phyloP scores from a whole-genome alignment of 2,888 invertebrate species.

The Oxyteleia sp. region DNA sequence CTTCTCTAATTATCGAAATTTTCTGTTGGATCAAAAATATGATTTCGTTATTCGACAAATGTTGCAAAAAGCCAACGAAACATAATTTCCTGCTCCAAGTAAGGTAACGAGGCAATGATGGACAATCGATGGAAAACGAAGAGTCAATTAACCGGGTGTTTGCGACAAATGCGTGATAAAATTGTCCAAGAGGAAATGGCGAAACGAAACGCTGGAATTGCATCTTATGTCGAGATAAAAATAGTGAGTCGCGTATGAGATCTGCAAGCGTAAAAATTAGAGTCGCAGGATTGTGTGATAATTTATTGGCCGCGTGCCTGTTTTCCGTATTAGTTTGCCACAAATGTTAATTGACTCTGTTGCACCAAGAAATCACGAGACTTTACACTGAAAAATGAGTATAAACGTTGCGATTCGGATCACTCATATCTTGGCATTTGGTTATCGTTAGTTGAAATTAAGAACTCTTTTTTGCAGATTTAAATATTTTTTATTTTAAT shows the following conservation, averaged over 20 bases:
- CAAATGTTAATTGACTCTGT: conserved; percentile 49
- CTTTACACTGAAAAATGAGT: conserved; percentile 4
- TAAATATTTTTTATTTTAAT: too few species aligned
- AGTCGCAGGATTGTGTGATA: conserved; percentile 55
- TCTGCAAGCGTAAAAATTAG: conserved; percentile 65
- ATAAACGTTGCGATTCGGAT: neutral
- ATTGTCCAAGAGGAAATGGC: conserved; percentile 35
- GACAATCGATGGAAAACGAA: conserved; percentile 53
- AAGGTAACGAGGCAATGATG: conserved; percentile 57
- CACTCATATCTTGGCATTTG: conserved; percentile 9
- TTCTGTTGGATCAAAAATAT: neutral
- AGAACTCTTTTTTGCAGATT: too few species aligned
- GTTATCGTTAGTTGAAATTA: too few species aligned
- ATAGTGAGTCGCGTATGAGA: conserved; percentile 52
- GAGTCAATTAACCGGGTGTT: conserved; percentile 33
- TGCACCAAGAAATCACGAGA: conserved; percentile 26
- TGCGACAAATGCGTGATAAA: conserved; percentile 28
- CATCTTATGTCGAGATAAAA: conserved; percentile 46
- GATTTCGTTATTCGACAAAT: neutral
- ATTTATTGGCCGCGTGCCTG: conserved; percentile 59
- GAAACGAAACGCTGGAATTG: conserved; percentile 47
- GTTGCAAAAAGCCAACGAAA: conserved; percentile 48
- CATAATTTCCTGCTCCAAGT: conserved; percentile 56
- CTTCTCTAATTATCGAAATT: neutral
- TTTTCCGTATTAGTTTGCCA: conserved; percentile 54